phyloP scores from a whole-genome alignment of 2,797 vertebrate genomes.

The Huso huso region DNA sequence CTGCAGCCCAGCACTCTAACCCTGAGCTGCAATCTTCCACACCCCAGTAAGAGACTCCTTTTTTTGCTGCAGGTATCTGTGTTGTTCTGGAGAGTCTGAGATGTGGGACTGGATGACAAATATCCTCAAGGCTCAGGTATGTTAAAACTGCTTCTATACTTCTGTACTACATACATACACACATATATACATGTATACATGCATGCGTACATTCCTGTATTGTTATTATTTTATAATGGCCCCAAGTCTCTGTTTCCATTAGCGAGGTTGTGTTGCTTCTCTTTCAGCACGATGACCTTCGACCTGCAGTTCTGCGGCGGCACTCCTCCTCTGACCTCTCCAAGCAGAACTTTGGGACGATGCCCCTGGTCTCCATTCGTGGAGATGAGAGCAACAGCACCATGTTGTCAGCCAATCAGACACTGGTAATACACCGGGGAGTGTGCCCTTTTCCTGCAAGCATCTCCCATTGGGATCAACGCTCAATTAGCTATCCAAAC shows the following conservation, averaged over 20 bases:
- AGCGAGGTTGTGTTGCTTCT: slow-evolving; percentile 1
- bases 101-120: slow-evolving; percentile 92
- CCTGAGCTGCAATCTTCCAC: slow-evolving; percentile 1
- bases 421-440: slow-evolving; percentile 60
- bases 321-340: slow-evolving; percentile 83
- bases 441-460: slow-evolving; percentile 16
- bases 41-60: slow-evolving; percentile 6
- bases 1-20: too few relatives aligned
- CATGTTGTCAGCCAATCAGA: slow-evolving; percentile 91
- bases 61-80: slow-evolving; percentile 64
- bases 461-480: not conserved
- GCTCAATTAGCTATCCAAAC: not conserved
- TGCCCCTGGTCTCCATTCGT: slow-evolving; percentile 86
- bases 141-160: slow-evolving; percentile 9
- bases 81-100: slow-evolving; percentile 72
- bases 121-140: slow-evolving; percentile 86
- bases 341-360: slow-evolving; percentile 93
- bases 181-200: too few relatives aligned
- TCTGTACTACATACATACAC: too few relatives aligned
- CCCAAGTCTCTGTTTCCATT: too few relatives aligned
- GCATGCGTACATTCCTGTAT: too few relatives aligned
- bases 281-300: slow-evolving; percentile 70
- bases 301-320: slow-evolving; percentile 72
- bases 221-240: too few relatives aligned
- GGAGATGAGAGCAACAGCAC: slow-evolving; percentile 82